These are phyloP conservation scores for Anthophora plumipes DNA, from an alignment of 2,888 invertebrate genomes.

Conservation along the genomic window DNA sequence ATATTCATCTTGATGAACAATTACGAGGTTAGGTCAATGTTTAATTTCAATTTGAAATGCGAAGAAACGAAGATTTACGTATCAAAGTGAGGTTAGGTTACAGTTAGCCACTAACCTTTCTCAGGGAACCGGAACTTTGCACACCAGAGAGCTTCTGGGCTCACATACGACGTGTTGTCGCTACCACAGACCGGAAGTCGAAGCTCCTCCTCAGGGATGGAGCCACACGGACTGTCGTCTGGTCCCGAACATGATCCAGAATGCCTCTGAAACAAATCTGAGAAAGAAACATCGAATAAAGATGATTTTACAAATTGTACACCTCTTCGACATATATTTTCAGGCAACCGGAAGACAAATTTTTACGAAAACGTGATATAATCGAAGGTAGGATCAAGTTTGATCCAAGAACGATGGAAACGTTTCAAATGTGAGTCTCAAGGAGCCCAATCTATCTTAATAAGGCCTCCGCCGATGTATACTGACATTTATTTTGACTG, in stretches of 20 bases:
- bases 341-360: too few species aligned
- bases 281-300: neutral
- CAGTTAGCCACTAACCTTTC: conserved; percentile 35
- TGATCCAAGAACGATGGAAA: too few species aligned
- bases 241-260: conserved; percentile 70
- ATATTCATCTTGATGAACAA: neutral
- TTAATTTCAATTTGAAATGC: neutral
- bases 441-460: neutral
- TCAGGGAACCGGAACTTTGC: conserved; percentile 63
- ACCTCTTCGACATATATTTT: too few species aligned
- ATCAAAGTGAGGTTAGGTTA: too few species aligned
- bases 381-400: too few species aligned
- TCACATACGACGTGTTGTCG: conserved; percentile 73
- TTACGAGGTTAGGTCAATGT: neutral
- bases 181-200: conserved; percentile 76
- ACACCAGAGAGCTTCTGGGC: conserved; percentile 77
- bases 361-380: too few species aligned
- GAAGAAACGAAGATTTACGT: too few species aligned
- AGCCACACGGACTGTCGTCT: conserved; percentile 71
- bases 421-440: neutral
- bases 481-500: conserved; percentile 73
- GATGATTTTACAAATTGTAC: too few species aligned
- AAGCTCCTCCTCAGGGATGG: conserved; percentile 50
- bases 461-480: conserved; percentile 2
- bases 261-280: conserved; percentile 69